Conservation (phyloP, 2,797 vertebrate species). For the Cheirogaleus major region DNA sequence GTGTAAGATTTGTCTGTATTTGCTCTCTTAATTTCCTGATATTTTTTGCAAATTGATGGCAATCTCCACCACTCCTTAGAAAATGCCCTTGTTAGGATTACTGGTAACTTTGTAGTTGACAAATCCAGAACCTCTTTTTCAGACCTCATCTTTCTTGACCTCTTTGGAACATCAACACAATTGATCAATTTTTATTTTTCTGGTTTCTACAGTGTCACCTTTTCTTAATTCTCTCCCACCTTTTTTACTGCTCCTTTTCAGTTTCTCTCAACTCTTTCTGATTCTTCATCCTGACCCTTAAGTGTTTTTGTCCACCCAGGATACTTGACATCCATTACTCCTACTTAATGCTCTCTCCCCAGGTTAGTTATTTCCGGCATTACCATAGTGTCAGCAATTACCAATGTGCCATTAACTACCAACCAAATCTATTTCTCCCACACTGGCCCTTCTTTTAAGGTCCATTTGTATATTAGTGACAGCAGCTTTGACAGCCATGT, state of each 20-base stretch:
- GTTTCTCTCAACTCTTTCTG: background rate
- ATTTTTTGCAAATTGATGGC: background rate
- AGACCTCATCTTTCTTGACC: background rate
- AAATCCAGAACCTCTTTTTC: background rate
- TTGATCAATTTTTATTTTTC: background rate
- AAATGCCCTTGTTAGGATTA: background rate
- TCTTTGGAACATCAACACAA: background rate
- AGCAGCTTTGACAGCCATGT: background rate
- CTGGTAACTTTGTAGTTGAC: background rate
- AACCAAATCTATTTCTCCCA: background rate
- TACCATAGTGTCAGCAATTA: background rate
- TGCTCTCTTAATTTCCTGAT: background rate
- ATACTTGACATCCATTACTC: background rate
- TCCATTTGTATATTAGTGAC: background rate
- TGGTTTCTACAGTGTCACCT: background rate
- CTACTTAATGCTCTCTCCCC: background rate
- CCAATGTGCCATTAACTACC: background rate
- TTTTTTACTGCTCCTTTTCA: background rate
- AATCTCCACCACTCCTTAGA: background rate
- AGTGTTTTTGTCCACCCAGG: background rate
- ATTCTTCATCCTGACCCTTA: background rate
- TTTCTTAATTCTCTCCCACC: background rate
- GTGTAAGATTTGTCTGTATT: background rate
- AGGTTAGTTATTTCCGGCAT: background rate
- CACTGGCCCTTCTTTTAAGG: background rate